A percentile compares a stretch with the other conserved stretches of the same genome.
These are phyloP conservation scores for Limonius californicus DNA, from an alignment of 1,140 invertebrate genomes.

Conservation along the genomic window DNA sequence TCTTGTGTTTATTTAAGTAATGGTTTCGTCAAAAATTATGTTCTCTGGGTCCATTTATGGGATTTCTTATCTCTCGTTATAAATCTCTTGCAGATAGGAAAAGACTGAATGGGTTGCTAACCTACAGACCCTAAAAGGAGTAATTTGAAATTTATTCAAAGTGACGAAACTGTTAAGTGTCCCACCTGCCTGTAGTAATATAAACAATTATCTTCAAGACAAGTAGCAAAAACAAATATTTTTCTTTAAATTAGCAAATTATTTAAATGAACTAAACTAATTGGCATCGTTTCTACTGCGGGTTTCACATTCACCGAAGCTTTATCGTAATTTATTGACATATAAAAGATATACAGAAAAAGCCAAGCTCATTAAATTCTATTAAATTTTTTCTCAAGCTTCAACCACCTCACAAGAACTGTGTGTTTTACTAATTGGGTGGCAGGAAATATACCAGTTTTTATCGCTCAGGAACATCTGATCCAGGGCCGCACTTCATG, in stretches of 20 bases:
- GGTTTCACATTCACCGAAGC: background rate
- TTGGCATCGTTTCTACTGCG: background rate
- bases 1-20: too few species aligned
- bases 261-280: background rate
- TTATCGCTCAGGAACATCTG: constrained; percentile 18
- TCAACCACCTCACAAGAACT: constrained; percentile 23
- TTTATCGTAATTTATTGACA: constrained; percentile 1
- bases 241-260: constrained; percentile 1
- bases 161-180: too few species aligned
- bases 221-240: constrained; percentile 1
- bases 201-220: background rate
- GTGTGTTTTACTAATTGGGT: constrained; percentile 33
- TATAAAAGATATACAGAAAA: background rate
- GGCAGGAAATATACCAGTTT: constrained; percentile 31
- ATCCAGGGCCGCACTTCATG: background rate
- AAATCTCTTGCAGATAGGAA: too few species aligned
- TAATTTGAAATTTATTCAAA: too few species aligned
- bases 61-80: too few species aligned
- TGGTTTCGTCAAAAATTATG: too few species aligned
- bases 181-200: background rate
- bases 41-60: too few species aligned
- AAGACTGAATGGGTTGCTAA: too few species aligned
- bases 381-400: constrained; percentile 21
- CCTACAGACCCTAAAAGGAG: too few species aligned
- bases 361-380: constrained; percentile 20